Base-by-base conservation (phyloP, 2,888 invertebrate genomes). In the Troides aeacus region DNA sequence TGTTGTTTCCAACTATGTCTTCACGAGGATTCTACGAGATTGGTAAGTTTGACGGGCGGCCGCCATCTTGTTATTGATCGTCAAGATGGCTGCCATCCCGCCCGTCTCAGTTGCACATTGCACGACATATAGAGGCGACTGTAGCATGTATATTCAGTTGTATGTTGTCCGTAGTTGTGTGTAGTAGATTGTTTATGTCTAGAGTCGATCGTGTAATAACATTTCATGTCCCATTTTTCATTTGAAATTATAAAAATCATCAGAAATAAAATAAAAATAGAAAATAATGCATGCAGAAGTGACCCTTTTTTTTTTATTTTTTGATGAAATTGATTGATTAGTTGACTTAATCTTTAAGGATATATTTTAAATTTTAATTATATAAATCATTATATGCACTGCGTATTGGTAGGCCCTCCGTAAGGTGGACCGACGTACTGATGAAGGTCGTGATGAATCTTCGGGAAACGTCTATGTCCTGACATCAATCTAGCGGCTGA, bases 11-110 rank as follows among this genome's bases (percentile, higher is more conserved):
- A 78, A 76, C 74, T 86, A 85, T 87, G 86, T 84, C 85, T 85
- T 83, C 73, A 77, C 85, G 86, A 92, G 92, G 92, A 92, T 90
- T 91, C 86, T 90, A 87, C 84, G 91, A 92, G 77, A 89, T 92
- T 66, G 92, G 92, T 92, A 86, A 92, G 92, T 86, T 73, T 72
- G 80, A 65, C 69, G 69, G 62, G 58, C 66, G 72, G 53, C 70
- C 70, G 74, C 74, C 77, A 75, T 77, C 68, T 74, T 75, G 74
- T 73, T 68, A 56, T 66, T 39, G 62, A 46, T 61, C 65, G 58
- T 63, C 67, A 72, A 74, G 65, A 73, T 75, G 75, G 74, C 72
- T 64, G 56, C 63, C 46, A 50, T 50, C 30, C 53, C 56, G 23
- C 65, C 18, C 62, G 63, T 66, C 70, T 64, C 67, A 57, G 42